Percentiles rank a stretch among this genome's conserved stretches.
Evolutionary conservation across 2,888 invertebrate genomes (phyloP).

Genomic region (Microctonus hyperodae): DNA sequence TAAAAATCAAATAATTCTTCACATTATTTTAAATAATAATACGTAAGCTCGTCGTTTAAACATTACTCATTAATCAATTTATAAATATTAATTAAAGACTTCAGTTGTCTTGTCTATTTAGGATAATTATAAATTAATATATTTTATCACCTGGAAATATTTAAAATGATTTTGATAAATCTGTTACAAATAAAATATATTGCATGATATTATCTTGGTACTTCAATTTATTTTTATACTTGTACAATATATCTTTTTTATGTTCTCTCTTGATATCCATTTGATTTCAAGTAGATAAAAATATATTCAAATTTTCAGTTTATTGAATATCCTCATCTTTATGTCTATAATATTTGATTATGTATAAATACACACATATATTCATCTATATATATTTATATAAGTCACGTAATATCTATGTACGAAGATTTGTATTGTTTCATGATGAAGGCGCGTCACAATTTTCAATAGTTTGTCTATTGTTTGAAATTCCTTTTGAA

Average conservation of each 20-base stretch:
- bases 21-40: too few relatives aligned
- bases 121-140: too few relatives aligned
- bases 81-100: too few relatives aligned
- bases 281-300: background rate
- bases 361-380: too few relatives aligned
- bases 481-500: conserved; percentile 25
- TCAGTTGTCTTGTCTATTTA: too few relatives aligned
- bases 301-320: too few relatives aligned
- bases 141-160: too few relatives aligned
- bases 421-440: background rate
- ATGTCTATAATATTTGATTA: too few relatives aligned
- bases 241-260: background rate
- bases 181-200: background rate
- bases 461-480: conserved; percentile 28
- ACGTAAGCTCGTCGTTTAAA: too few relatives aligned
- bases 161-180: background rate
- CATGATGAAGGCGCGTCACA: conserved; percentile 4
- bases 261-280: background rate
- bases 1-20: too few relatives aligned
- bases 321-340: too few relatives aligned
- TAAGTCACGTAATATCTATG: background rate
- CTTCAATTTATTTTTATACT: background rate
- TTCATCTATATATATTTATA: background rate
- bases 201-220: background rate
- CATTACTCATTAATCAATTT: too few relatives aligned